Percentiles rank a stretch among this genome's conserved stretches.
Evolutionary conservation across 1,140 invertebrate genomes (phyloP).

Genomic region (roundworm (Caenorhabditis elegans)): DNA sequence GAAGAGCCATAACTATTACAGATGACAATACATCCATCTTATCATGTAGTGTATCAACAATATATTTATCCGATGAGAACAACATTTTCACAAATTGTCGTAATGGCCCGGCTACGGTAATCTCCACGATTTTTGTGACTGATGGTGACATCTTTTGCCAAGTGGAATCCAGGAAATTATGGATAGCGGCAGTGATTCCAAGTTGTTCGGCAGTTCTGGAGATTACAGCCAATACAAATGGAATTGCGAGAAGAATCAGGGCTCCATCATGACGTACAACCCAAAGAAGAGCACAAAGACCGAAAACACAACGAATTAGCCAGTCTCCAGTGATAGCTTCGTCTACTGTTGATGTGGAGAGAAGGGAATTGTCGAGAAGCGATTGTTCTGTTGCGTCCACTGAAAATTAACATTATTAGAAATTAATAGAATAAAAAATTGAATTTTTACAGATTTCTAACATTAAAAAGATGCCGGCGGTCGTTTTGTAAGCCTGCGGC

Average conservation of each 20-base stretch:
- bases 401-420: not conserved
- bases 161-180: conserved; percentile 61
- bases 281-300: conserved; percentile 74
- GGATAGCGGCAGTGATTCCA: conserved; percentile 65
- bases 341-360: conserved; percentile 28
- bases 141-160: conserved; percentile 50
- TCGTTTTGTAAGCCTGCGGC: too few species aligned
- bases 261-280: conserved; percentile 77
- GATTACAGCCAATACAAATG: conserved; percentile 73
- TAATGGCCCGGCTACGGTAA: conserved; percentile 70
- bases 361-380: not conserved
- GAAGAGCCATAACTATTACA: conserved; percentile 69
- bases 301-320: conserved; percentile 74
- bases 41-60: conserved; percentile 58
- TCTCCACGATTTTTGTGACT: conserved; percentile 58
- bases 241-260: conserved; percentile 74
- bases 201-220: conserved; percentile 68
- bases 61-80: conserved; percentile 72
- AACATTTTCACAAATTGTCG: conserved; percentile 69
- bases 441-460: not conserved
- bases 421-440: not conserved
- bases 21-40: conserved; percentile 69
- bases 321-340: conserved; percentile 69
- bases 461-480: too few species aligned
- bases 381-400: not conserved